Percentiles rank a stretch among this genome's conserved stretches.
phyloP scores from a whole-genome alignment of 2,797 vertebrate genomes.

The Distichodus sexfasciatus region DNA sequence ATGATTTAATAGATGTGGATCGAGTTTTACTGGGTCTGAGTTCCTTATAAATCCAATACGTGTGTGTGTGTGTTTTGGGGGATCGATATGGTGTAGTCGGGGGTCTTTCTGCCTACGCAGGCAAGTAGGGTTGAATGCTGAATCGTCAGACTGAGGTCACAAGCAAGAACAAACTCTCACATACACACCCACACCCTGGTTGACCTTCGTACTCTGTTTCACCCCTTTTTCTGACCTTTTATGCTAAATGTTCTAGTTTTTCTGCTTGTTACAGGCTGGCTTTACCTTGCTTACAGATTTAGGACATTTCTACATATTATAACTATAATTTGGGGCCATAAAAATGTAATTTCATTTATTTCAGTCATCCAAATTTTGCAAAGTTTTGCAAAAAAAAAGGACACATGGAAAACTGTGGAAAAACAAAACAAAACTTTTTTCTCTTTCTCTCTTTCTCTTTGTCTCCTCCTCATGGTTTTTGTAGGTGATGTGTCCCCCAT shows the following conservation, averaged over 20 bases:
- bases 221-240: background rate
- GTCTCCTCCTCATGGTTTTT: constrained; percentile 12
- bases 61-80: constrained; percentile 16
- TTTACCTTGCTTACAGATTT: no score
- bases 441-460: constrained; percentile 37
- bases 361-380: no score
- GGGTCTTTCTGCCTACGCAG: constrained; percentile 25
- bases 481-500: constrained; percentile 99
- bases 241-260: background rate
- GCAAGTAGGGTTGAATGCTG: constrained; percentile 18
- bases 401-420: no score
- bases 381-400: no score
- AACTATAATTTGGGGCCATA: no score
- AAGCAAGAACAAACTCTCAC: background rate
- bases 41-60: constrained; percentile 21
- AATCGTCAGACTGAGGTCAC: constrained; percentile 26
- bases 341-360: no score
- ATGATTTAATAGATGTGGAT: constrained; percentile 19
- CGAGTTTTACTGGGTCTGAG: constrained; percentile 5
- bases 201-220: constrained; percentile 3
- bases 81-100: constrained; percentile 20
- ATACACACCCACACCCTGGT: background rate
- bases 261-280: no score
- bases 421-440: constrained; percentile 9
- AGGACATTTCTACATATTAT: no score